These are phyloP conservation scores for Characodon lateralis DNA, from an alignment of 2,797 vertebrate species.

Conservation along the genomic window DNA sequence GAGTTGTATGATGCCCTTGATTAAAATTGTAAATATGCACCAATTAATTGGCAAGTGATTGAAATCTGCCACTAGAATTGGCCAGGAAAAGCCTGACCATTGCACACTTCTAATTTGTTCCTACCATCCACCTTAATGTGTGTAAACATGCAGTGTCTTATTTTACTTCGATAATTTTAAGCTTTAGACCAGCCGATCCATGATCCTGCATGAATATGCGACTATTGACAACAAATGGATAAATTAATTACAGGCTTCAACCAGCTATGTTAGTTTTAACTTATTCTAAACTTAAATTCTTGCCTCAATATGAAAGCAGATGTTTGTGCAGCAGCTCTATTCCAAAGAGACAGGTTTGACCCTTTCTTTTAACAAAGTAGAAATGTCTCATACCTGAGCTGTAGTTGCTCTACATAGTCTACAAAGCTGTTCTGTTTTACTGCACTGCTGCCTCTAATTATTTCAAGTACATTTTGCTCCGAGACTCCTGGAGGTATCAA, in stretches of 20 bases:
- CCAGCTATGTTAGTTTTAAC: not conserved
- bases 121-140: not conserved
- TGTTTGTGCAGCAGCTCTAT: not conserved
- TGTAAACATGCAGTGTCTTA: not conserved
- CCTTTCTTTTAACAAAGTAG: not conserved
- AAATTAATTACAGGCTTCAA: not conserved
- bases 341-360: not conserved
- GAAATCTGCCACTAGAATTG: not conserved
- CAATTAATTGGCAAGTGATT: not conserved
- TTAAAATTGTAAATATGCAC: not conserved
- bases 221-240: not conserved
- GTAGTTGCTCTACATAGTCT: not conserved
- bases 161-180: not conserved
- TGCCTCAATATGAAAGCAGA: not conserved
- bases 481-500: not conserved
- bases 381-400: not conserved
- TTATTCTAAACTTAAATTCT: not conserved
- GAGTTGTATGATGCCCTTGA: not conserved
- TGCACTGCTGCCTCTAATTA: not conserved
- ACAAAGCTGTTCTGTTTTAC: not conserved
- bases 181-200: not conserved
- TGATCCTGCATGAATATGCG: not conserved
- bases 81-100: not conserved
- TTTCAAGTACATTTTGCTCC: not conserved
- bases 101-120: not conserved